A percentile compares a stretch with the other conserved stretches of the same genome.
These are phyloP conservation scores for Helostoma temminkii DNA, from an alignment of 2,797 vertebrate genomes.

Conservation along the genomic window DNA sequence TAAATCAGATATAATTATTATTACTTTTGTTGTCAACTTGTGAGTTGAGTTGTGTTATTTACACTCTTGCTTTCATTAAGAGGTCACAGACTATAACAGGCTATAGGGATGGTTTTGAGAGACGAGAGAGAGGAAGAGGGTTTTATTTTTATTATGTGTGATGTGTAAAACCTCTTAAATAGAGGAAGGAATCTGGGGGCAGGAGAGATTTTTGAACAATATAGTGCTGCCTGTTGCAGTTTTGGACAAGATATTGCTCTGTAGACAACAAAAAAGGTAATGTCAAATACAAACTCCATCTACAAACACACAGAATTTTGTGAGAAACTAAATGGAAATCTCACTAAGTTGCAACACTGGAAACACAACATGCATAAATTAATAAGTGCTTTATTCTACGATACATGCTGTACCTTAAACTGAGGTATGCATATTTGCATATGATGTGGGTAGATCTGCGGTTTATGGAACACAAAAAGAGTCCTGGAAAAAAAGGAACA, in stretches of 20 bases:
- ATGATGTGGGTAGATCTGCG: slow-evolving; percentile 83
- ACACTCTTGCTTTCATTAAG: too few relatives aligned
- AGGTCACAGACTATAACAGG: too few relatives aligned
- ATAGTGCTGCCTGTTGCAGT: slow-evolving; percentile 21
- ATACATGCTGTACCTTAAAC: slow-evolving; percentile 86
- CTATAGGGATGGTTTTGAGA: too few relatives aligned
- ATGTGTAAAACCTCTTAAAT: too few relatives aligned
- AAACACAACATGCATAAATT: neutral
- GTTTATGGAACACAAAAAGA: slow-evolving; percentile 91
- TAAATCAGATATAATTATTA: too few relatives aligned
- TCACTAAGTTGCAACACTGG: neutral
- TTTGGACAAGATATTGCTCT: slow-evolving; percentile 70
- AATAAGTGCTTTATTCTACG: neutral
- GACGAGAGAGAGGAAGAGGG: too few relatives aligned
- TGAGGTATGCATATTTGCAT: slow-evolving; percentile 85
- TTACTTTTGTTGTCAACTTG: too few relatives aligned
- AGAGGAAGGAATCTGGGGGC: slow-evolving; percentile 14
- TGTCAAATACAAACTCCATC: neutral
- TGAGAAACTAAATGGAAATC: neutral
- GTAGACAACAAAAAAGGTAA: slow-evolving; percentile 50
- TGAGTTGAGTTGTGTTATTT: too few relatives aligned
- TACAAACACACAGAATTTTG: neutral
- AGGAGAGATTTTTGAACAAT: slow-evolving; percentile 53
- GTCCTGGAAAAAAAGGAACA: slow-evolving; percentile 81
- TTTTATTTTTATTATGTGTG: too few relatives aligned